Percentiles rank a stretch among this genome's conserved stretches.
Conservation (phyloP, 2,113 vertebrate genomes). For the Bos javanicus region DNA sequence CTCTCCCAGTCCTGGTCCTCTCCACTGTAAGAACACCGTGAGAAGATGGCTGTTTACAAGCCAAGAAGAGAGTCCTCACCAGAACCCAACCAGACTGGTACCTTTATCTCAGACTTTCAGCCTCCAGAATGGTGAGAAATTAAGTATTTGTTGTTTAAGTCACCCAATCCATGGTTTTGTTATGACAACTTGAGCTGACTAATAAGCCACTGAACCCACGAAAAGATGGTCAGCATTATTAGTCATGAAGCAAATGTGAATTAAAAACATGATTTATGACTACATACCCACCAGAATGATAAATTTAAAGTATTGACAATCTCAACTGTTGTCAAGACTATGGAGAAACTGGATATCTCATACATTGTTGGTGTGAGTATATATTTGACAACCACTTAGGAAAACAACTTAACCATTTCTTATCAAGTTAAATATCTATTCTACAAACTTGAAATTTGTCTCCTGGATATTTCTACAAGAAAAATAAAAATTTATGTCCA, state of each 20-base stretch:
- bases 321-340: not conserved
- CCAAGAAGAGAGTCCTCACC: not conserved
- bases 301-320: not conserved
- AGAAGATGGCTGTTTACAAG: not conserved
- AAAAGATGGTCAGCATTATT: not conserved
- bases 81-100: not conserved
- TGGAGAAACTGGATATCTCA: not conserved
- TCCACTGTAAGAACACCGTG: not conserved
- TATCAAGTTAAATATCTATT: not conserved
- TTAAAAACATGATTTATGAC: not conserved
- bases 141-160: not conserved
- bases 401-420: not conserved
- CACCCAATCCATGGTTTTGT: not conserved
- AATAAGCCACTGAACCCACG: not conserved
- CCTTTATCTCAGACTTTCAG: not conserved
- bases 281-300: not conserved
- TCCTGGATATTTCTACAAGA: not conserved
- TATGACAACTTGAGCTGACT: not conserved
- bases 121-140: not conserved
- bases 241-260: slow-evolving; percentile 24
- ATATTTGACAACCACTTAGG: not conserved
- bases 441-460: not conserved
- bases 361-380: not conserved
- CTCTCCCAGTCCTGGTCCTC: not conserved
- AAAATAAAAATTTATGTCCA: not conserved